phyloP scores from a whole-genome alignment of 2,888 invertebrate species.

The Habroteleia sp. region DNA sequence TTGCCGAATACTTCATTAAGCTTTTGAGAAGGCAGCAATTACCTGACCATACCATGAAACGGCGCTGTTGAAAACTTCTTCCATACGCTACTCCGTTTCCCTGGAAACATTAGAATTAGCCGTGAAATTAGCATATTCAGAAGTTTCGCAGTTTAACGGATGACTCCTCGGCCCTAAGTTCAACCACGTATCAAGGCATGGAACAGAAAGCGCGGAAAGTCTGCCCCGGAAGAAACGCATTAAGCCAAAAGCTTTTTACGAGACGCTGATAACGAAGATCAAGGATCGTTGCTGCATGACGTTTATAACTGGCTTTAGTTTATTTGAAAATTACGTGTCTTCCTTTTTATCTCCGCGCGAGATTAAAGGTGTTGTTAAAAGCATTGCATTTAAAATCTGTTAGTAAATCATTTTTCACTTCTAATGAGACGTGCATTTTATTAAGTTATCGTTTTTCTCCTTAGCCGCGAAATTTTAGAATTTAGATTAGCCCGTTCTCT shows the following conservation, averaged over 20 bases:
- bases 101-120: slow-evolving; percentile 71
- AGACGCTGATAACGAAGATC: slow-evolving; percentile 62
- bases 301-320: slow-evolving; percentile 56
- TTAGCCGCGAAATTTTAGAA: slow-evolving; percentile 5
- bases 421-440: slow-evolving; percentile 30
- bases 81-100: slow-evolving; percentile 63
- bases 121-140: slow-evolving; percentile 73
- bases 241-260: slow-evolving; percentile 61
- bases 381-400: slow-evolving; percentile 29
- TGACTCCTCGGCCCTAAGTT: slow-evolving; percentile 65
- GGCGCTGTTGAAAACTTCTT: slow-evolving; percentile 59
- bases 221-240: slow-evolving; percentile 57
- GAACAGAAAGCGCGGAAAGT: slow-evolving; percentile 56
- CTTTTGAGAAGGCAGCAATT: slow-evolving; percentile 67
- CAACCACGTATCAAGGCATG: slow-evolving; percentile 65
- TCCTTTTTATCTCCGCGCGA: slow-evolving; percentile 36
- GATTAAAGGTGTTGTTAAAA: slow-evolving; percentile 49
- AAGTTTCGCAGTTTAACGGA: slow-evolving; percentile 72
- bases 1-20: slow-evolving; percentile 69
- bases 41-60: slow-evolving; percentile 66
- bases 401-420: slow-evolving; percentile 32
- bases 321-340: slow-evolving; percentile 56
- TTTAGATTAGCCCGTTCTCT: too few species aligned
- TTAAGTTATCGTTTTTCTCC: slow-evolving; percentile 28
- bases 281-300: slow-evolving; percentile 52